phyloP scores from a whole-genome alignment of 1,140 invertebrate species.

The Euwallacea similis region DNA sequence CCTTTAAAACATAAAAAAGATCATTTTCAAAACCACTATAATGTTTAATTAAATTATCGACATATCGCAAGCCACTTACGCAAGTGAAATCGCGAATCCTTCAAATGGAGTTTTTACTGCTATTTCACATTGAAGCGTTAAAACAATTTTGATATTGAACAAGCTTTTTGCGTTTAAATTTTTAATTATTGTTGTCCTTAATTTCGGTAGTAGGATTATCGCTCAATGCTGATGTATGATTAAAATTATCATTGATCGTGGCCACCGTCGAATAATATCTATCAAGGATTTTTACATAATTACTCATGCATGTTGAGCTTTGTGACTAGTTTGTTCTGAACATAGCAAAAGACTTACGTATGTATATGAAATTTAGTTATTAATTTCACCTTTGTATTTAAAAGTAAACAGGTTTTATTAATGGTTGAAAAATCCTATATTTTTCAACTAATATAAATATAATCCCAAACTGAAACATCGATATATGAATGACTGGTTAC shows the following conservation, averaged over 20 bases:
- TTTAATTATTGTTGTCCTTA: slow-evolving; percentile 4
- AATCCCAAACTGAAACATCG: too few relatives aligned
- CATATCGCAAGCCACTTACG: slow-evolving; percentile 14
- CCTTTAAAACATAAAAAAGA: background rate
- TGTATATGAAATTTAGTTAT: too few relatives aligned
- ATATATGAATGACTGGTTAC: too few relatives aligned
- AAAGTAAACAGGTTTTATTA: too few relatives aligned
- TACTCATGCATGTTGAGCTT: too few relatives aligned
- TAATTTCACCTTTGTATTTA: too few relatives aligned
- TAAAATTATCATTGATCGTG: background rate
- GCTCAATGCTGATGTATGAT: background rate
- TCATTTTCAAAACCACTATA: background rate
- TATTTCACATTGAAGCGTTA: background rate
- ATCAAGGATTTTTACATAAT: too few relatives aligned
- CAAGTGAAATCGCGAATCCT: slow-evolving; percentile 11
- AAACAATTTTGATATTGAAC: slow-evolving; percentile 6
- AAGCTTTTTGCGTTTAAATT: slow-evolving; percentile 2
- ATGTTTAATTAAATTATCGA: slow-evolving; percentile 9
- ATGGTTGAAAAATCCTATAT: too few relatives aligned
- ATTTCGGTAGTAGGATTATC: background rate
- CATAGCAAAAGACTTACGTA: too few relatives aligned
- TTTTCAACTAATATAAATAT: too few relatives aligned
- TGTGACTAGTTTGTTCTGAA: too few relatives aligned
- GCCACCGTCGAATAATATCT: background rate
- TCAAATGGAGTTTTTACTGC: slow-evolving; percentile 9